Evolutionary conservation across 2,113 vertebrate species (phyloP).

Genomic region (Sphyrna mokarran): DNA sequence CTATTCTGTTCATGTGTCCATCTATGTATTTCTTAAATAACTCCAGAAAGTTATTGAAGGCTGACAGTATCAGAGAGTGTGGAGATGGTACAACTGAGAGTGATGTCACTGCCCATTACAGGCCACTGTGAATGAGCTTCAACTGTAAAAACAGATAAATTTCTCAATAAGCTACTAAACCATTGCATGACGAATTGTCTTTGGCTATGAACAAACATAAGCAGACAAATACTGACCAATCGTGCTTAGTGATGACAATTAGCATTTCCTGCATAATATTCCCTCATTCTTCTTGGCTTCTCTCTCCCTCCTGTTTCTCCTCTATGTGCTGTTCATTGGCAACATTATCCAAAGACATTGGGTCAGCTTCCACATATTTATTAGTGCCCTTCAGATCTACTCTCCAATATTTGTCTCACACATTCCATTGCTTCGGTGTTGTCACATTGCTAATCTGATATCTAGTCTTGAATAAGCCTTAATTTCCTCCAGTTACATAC

Average conservation of each 20-base stretch:
- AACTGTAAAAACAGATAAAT: constrained; percentile 4
- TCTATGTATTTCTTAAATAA: too few relatives aligned
- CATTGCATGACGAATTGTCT: background rate
- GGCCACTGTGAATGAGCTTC: background rate
- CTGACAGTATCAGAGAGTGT: background rate
- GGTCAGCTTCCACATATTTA: background rate
- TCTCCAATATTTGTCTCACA: background rate
- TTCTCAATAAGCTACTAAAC: background rate
- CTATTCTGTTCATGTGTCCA: too few relatives aligned
- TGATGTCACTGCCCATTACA: background rate
- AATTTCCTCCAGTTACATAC: background rate
- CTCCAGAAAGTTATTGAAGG: too few relatives aligned
- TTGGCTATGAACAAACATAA: background rate
- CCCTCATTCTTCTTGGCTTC: background rate
- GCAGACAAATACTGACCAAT: background rate
- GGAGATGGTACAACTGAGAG: constrained; percentile 10
- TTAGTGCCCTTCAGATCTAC: background rate
- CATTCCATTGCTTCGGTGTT: background rate
- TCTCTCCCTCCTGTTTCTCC: too few relatives aligned
- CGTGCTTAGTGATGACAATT: background rate
- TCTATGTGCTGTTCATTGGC: background rate
- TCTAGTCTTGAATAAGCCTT: too few relatives aligned
- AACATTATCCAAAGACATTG: too few relatives aligned
- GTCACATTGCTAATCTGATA: background rate
- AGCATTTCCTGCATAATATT: background rate